Base-by-base conservation (phyloP, 2,888 invertebrate genomes). In the Heliconius cydno region DNA sequence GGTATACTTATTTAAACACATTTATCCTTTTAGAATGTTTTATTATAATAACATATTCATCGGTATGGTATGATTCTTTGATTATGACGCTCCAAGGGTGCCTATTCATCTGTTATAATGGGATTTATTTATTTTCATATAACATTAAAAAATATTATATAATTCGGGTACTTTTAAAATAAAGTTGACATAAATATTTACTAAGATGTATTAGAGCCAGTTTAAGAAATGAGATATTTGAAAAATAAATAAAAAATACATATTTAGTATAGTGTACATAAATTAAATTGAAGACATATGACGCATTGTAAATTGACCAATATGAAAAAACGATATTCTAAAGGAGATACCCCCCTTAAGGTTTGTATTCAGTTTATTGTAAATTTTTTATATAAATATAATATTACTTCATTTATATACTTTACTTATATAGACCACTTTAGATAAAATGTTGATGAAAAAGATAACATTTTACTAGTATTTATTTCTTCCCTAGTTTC, bases 281-380 rank as follows among this genome's bases (percentile, higher is more conserved):
- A 52, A 52, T 41, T 41, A 19, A 15, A n/a, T 3, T 28, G 13
- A 46, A 65, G 19, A 46, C 15, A 46, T 68, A 71, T 71, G 60
- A 41, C 60, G 28, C 19, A 38, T 65, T 65, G 25, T 52, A 30
- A 63, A 70, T 79, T 65, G 46, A 52, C 9, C 66, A 74, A 15
- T 75, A 79, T 79, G 79, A 79, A 75, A 68, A 79, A 70, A 30
- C 75, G 67, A 73, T 25, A 28, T 34, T 70, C n/a, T 68, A 79
- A 79, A 68, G 46, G 28, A 10, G 38, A 46, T 15, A 79, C 75
- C 4, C 79, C 75, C 30, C 79, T 68, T 46, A 79, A 75, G 79
- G 79, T 79, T 30, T 12, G 79, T 75, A 75, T 68, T 28, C 15
- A 25, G 30, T 72, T 30, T 22, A 25, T 52, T 63, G 30, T 28